These are phyloP conservation scores for Chymomyza procnemis DNA, from an alignment of 2,888 invertebrate species.

Conservation along the genomic window DNA sequence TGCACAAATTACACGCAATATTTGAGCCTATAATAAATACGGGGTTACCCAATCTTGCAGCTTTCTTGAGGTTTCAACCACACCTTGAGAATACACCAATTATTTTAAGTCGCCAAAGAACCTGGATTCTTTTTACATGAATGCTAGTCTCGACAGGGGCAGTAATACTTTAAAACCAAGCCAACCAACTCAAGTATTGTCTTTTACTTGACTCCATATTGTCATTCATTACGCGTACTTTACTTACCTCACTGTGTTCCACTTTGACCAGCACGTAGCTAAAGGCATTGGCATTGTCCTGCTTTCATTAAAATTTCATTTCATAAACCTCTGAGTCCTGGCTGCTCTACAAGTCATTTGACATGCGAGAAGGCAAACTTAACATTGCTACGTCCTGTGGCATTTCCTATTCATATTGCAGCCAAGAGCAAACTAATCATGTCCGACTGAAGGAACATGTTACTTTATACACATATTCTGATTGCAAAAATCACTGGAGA, in stretches of 20 bases:
- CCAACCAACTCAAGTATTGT: neutral
- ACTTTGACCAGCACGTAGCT: slow-evolving; percentile 52
- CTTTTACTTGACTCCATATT: neutral
- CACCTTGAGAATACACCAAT: no score
- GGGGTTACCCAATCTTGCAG: no score
- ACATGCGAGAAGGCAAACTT: slow-evolving; percentile 28
- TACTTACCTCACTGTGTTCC: slow-evolving; percentile 52
- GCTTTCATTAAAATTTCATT: slow-evolving; percentile 64
- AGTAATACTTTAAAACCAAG: neutral
- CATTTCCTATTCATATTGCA: slow-evolving; percentile 60
- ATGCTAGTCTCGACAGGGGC: no score
- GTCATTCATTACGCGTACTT: slow-evolving; percentile 49
- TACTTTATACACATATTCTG: slow-evolving; percentile 58
- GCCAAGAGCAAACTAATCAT: slow-evolving; percentile 45
- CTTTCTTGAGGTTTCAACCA: no score
- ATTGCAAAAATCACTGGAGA: slow-evolving; percentile 73
- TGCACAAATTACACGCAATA: no score
- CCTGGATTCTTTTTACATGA: no score
- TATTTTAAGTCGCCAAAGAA: no score
- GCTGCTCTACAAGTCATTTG: slow-evolving; percentile 30
- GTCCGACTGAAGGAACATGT: slow-evolving; percentile 44
- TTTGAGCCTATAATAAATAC: no score
- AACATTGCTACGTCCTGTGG: slow-evolving; percentile 3
- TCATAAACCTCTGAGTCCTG: neutral
- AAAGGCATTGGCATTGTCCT: slow-evolving; percentile 20